phyloP scores from a whole-genome alignment of 2,888 invertebrate species.

The Chrysolina haemoptera region DNA sequence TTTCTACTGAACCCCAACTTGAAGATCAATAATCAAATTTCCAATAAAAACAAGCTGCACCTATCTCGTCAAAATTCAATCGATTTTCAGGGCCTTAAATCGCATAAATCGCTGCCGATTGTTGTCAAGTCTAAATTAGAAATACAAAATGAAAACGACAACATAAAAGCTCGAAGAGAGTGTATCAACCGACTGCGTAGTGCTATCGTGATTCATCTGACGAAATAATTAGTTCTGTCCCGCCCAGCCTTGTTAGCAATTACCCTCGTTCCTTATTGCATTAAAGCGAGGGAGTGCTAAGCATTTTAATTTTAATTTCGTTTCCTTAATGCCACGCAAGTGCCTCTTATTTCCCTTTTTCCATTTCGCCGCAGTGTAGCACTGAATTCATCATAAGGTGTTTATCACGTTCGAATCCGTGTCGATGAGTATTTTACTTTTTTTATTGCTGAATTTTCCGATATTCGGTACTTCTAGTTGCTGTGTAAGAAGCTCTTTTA shows the following conservation, averaged over 20 bases:
- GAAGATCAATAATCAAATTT: too few relatives aligned
- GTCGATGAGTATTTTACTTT: neutral
- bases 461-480: too few relatives aligned
- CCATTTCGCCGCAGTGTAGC: neutral
- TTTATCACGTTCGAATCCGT: conserved; percentile 1
- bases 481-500: too few relatives aligned
- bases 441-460: neutral
- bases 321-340: conserved; percentile 48
- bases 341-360: neutral
- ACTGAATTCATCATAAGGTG: conserved; percentile 13
- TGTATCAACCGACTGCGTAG: conserved; percentile 49
- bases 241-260: conserved; percentile 60
- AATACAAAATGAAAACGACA: neutral
- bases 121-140: too few relatives aligned
- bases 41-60: too few relatives aligned
- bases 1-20: too few relatives aligned
- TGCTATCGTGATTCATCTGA: conserved; percentile 64
- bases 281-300: conserved; percentile 66
- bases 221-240: conserved; percentile 65
- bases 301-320: conserved; percentile 65
- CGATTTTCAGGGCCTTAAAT: too few relatives aligned
- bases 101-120: too few relatives aligned
- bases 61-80: too few relatives aligned
- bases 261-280: conserved; percentile 67
- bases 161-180: neutral